Percentiles rank a stretch among this genome's conserved stretches.
These are phyloP conservation scores for Cryptoblepharus egeriae DNA, from an alignment of 2,797 vertebrate genomes.

Conservation along the genomic window DNA sequence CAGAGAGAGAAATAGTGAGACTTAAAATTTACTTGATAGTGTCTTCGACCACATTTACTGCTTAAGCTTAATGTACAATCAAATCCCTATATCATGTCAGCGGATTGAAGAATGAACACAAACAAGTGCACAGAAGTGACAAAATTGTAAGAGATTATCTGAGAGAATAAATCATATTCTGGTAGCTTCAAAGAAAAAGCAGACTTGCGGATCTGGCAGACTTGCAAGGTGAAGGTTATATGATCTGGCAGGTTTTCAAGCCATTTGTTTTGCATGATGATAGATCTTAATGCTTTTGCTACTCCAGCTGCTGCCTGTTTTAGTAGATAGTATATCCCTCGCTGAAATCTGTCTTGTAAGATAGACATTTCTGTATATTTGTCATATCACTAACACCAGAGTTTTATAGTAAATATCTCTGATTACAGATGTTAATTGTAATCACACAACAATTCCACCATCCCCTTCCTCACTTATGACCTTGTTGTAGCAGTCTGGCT, in stretches of 20 bases:
- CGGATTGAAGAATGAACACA: conserved; percentile 30
- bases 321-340: neutral
- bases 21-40: conserved; percentile 21
- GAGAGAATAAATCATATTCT: conserved; percentile 20
- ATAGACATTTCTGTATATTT: neutral
- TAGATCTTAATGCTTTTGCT: conserved; percentile 33
- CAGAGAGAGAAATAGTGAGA: conserved; percentile 24
- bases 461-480: neutral
- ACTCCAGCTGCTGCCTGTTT: neutral
- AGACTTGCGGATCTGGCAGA: neutral
- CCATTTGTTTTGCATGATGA: conserved; percentile 15
- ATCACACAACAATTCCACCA: conserved; percentile 32
- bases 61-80: conserved; percentile 8
- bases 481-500: conserved; percentile 32
- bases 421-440: neutral
- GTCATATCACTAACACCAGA: neutral
- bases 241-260: conserved; percentile 9
- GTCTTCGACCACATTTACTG: conserved; percentile 29
- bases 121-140: neutral
- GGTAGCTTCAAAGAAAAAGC: conserved; percentile 18
- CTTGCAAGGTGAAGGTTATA: conserved; percentile 9
- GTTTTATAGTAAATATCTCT: neutral
- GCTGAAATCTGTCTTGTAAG: neutral
- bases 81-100: neutral
- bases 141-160: conserved; percentile 29